Evolutionary conservation across 2,797 vertebrate genomes (phyloP), one percentile per base, ranked within the genome.

Genomic region (Aeoliscus strigatus): DNA sequence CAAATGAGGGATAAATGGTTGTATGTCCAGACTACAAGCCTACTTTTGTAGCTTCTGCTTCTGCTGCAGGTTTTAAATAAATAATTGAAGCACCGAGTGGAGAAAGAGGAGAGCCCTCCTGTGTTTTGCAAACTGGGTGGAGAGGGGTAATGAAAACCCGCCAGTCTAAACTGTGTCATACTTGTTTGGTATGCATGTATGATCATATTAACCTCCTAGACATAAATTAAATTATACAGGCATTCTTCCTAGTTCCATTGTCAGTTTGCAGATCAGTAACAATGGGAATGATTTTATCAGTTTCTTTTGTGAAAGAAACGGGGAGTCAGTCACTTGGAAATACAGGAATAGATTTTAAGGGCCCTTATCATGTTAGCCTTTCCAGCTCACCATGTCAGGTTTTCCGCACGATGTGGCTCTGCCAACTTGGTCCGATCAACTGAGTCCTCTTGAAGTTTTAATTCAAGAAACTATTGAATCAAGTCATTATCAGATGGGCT

Each of bases 381-480:
- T 41, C 48, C 43, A 62, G 40, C 53, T 60, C 46, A 48, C 46
- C 37, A 56, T 51, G 16, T 64, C 50, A 39, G 62, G 52, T 61
- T 41, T 60, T 50, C 43, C 33, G 6, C 28, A 51, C 49, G 34
- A 10, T 32, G 50, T 30, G 45, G 27, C 45, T 60, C 37, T 77
- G 55, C 40, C 45, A 64, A 9, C 39, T 12, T 13, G 14, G 17
- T 51, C 24, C 34, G 18, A 34, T 65, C 39, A 51, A 39, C 49
- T 51, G 8, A 45, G 70, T 48, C 48, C 0, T 40, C 53, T 52
- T 50, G 5, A 39, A 11, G 4, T 14, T 50, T 45, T 33, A 21
- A 49, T 41, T n/a, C n/a, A n/a, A n/a, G n/a, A n/a, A n/a, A n/a
- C n/a, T n/a, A n/a, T n/a, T n/a, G n/a, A n/a, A n/a, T n/a, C n/a